phyloP scores from a whole-genome alignment of 2,113 vertebrate genomes.

The Rousettus leschenaultii region DNA sequence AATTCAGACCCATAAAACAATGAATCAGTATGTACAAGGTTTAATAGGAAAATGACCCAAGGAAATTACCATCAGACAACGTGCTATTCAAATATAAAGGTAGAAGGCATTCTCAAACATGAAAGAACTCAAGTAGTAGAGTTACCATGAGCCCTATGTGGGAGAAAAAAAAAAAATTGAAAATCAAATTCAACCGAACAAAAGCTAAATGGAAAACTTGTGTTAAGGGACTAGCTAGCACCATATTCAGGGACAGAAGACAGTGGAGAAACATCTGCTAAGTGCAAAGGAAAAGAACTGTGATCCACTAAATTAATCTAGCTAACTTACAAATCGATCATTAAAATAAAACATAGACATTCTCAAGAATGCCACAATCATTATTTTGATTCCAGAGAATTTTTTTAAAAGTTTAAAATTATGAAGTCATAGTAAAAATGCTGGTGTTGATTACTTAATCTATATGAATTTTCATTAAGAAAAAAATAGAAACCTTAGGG shows the following conservation, averaged over 20 bases:
- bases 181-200: not conserved
- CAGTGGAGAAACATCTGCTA: not conserved
- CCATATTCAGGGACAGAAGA: not conserved
- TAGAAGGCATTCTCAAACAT: not conserved
- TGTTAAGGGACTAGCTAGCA: not conserved
- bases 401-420: not conserved
- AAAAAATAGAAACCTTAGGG: not conserved
- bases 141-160: too few species aligned
- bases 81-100: not conserved
- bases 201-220: not conserved
- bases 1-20: not conserved
- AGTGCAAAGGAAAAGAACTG: not conserved
- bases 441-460: not conserved
- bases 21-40: not conserved
- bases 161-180: not conserved
- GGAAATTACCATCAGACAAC: not conserved
- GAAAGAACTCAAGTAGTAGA: not conserved
- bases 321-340: not conserved
- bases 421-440: not conserved
- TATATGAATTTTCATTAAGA: not conserved
- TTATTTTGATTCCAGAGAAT: not conserved
- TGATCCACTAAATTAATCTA: not conserved
- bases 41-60: not conserved
- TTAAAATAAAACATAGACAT: not conserved
- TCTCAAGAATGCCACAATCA: not conserved